Base-by-base conservation (phyloP, 2,113 vertebrate species). In the Scortum barcoo region DNA sequence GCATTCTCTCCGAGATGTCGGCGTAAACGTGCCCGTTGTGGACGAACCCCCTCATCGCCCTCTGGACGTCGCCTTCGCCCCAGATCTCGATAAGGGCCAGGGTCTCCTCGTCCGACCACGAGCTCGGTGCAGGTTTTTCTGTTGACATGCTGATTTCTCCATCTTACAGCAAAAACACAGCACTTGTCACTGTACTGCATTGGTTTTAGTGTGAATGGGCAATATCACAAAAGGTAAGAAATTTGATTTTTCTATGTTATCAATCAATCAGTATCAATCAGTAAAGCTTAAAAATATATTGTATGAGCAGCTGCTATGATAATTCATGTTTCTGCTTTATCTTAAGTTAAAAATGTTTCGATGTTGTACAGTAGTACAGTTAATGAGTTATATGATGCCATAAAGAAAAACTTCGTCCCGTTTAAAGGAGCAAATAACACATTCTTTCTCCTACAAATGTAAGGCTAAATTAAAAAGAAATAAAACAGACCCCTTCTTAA, bases 31-130 rank as follows among this genome's bases (percentile, higher is more conserved):
- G 90, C 0, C 91, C 89, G 3, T 94, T 95, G 72, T 93, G 87
- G 70, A 93, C 46, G 0, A 86, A 85, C 1, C 84, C 94, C 53
- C 88, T 83, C 48, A 95, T 88, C 0, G 86, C 79, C 51, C 76
- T 83, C 89, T 93, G 93, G 3, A 93, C 81, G 10, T 94, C 93
- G 24, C 89, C 88, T 0, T 94, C 93, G 0, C 91, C 91, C 94
- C 94, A 95, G 76, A 94, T 84, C n/a, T 92, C 84, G 1, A 95
- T 93, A 0, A 95, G 89, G 0, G 84, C 89, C 51, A 88, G 79
- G 1, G 92, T 93, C 72, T 95, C 93, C 66, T 84, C 82, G 0
- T 95, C 94, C 0, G 91, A 88, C 94, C 94, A 95, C 1, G 38
- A 62, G 57, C 75, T 61, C 1, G 80, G 1, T 5, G 82, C 26